Conservation (phyloP, 1,140 invertebrate species). For the Sitobion miscanthi region DNA sequence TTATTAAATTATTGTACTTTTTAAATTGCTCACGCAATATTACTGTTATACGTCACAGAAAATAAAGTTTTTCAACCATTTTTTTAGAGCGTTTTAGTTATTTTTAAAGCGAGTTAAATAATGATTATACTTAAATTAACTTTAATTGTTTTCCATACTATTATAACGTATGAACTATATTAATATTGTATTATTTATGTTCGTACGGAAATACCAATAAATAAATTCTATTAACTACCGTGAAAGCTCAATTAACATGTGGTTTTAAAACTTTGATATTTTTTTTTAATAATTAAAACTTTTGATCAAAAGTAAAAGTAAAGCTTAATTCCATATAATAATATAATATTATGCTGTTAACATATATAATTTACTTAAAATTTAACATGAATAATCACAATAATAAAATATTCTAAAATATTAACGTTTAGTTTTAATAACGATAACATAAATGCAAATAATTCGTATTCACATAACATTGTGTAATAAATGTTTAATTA, state of each 20-base stretch:
- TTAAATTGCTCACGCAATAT: background rate
- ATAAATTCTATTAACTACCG: background rate
- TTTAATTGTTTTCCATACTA: background rate
- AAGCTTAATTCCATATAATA: background rate
- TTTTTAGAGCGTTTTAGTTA: background rate
- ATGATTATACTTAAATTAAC: background rate
- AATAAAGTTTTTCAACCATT: background rate
- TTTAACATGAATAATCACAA: too few species aligned
- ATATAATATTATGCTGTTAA: background rate
- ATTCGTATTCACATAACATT: too few species aligned
- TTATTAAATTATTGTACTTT: background rate
- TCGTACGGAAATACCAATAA: background rate
- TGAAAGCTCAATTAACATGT: background rate
- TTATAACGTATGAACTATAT: background rate
- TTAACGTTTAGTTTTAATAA: too few species aligned
- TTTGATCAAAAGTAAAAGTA: background rate
- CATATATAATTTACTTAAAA: too few species aligned
- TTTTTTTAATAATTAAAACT: background rate
- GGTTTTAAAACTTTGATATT: background rate
- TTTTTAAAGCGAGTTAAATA: background rate
- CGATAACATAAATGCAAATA: too few species aligned
- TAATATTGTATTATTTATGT: background rate
- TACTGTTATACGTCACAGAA: background rate
- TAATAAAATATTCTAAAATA: background rate
- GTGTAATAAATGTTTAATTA: too few species aligned